Evolutionary conservation across 2,888 invertebrate species (phyloP), one percentile per base, ranked within the genome.

Genomic region (Leptinotarsa juncta): DNA sequence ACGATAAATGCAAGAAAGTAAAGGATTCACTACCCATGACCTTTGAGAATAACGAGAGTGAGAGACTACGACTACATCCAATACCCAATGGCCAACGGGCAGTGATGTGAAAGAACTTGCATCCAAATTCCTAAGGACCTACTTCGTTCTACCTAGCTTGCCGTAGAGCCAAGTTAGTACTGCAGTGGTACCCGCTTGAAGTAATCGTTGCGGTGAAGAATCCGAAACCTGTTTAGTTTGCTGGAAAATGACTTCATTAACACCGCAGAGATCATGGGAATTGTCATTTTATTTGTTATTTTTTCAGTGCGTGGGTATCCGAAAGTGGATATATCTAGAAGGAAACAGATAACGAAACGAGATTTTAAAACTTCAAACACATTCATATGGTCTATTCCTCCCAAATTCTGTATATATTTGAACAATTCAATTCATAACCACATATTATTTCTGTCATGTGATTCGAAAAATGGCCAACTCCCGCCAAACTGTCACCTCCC

Each of bases 101-200:
- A 62, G 62, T 18, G 62, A 62, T 62, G 83, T 83, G 83, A 83
- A 83, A 83, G 83, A 85, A 85, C 83, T 83, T 82, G 84, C 84
- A 82, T 83, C 85, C 83, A 85, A 86, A 86, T 86, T 86, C 86
- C 85, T 82, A 77, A 82, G 84, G 84, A 83, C 83, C 84, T 83
- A 69, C 69, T 60, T 69, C 69, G 57, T 42, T 68, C 75, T 20
- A 57, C 14, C 20, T 69, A 23, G 51, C 75, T 75, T 69, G 75
- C 18, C 57, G 15, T 71, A 15, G 10, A n/a, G 15, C 42, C n/a
- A 14, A n/a, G n/a, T 69, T 48, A 62, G 69, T 50, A 65, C 70
- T 32, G 16, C n/a, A 15, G 70, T 66, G 53, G 49, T 50, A 67
- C 20, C 20, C 1, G 1, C 69, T 68, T 53, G 60, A 65, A 67